phyloP scores from a whole-genome alignment of 1,140 invertebrate genomes.

The Anoplophora glabripennis region DNA sequence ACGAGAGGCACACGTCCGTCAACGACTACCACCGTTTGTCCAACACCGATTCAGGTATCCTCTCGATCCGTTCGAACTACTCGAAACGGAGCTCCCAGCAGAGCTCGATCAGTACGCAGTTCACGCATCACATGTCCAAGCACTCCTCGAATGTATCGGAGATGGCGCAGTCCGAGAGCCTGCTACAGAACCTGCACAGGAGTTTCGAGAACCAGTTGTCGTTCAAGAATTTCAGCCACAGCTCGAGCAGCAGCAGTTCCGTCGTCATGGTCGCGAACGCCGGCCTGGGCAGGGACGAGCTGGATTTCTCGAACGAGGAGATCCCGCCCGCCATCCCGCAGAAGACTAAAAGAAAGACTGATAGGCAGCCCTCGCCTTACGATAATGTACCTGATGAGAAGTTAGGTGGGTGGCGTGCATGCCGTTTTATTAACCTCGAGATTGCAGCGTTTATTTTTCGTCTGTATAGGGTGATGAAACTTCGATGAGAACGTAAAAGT shows the following conservation, averaged over 20 bases:
- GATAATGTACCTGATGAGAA: slow-evolving; percentile 65
- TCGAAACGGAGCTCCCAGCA: slow-evolving; percentile 60
- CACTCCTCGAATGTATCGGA: slow-evolving; percentile 16
- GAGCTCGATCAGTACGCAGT: slow-evolving; percentile 53
- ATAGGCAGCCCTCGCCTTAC: slow-evolving; percentile 68
- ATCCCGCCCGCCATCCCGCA: slow-evolving; percentile 66
- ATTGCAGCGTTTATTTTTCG: too few relatives aligned
- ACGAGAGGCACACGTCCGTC: slow-evolving; percentile 36
- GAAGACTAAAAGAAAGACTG: slow-evolving; percentile 58
- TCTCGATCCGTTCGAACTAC: slow-evolving; percentile 58
- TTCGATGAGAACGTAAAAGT: too few relatives aligned
- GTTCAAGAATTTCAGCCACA: slow-evolving; percentile 27
- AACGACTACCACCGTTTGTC: slow-evolving; percentile 43
- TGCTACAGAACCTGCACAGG: slow-evolving; percentile 15
- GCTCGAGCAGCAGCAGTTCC: slow-evolving; percentile 33
- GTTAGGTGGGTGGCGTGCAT: slow-evolving; percentile 28
- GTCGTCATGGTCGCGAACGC: slow-evolving; percentile 26
- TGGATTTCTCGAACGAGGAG: slow-evolving; percentile 39
- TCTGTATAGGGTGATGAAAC: too few relatives aligned
- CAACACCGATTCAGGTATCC: slow-evolving; percentile 66
- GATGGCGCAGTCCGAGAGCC: slow-evolving; percentile 36
- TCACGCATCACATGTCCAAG: slow-evolving; percentile 35
- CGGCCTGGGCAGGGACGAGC: slow-evolving; percentile 11
- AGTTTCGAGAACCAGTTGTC: slow-evolving; percentile 8
- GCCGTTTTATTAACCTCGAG: neutral